Conservation (phyloP, 2,888 invertebrate genomes). For the Luperina testacea region DNA sequence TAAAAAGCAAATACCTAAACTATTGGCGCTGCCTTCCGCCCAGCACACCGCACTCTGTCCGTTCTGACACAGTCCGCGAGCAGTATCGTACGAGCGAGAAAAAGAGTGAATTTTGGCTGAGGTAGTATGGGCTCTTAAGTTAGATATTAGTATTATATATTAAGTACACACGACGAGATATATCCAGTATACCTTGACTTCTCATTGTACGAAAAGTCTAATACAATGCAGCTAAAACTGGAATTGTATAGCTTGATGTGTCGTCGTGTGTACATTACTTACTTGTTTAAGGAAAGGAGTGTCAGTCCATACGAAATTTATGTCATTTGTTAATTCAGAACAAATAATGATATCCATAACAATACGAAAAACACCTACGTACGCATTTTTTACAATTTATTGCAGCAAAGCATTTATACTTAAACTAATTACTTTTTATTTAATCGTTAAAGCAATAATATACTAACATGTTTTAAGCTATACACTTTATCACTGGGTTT, state of each 20-base stretch:
- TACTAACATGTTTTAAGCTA: background rate
- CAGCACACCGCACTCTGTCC: no score
- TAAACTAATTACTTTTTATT: conserved; percentile 17
- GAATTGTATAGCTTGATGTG: background rate
- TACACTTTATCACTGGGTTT: background rate
- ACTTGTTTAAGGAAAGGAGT: background rate
- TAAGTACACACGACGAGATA: conserved; percentile 6
- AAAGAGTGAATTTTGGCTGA: no score
- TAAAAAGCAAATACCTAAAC: no score
- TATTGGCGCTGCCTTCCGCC: no score
- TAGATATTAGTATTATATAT: conserved; percentile 20
- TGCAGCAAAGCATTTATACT: conserved; percentile 22
- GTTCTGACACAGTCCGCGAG: no score
- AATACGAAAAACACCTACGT: background rate
- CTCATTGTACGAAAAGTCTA: background rate
- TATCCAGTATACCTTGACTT: background rate
- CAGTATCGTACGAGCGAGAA: no score
- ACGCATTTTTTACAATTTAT: conserved; percentile 28
- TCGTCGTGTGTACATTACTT: conserved; percentile 3
- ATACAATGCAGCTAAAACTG: background rate
- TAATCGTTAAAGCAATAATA: conserved; percentile 1
- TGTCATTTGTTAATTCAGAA: conserved; percentile 35
- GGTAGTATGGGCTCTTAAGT: conserved; percentile 1
- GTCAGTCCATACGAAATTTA: background rate
- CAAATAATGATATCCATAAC: conserved; percentile 38